Conservation (phyloP, 2,888 invertebrate genomes). For the Tubulanus polymorphus region DNA sequence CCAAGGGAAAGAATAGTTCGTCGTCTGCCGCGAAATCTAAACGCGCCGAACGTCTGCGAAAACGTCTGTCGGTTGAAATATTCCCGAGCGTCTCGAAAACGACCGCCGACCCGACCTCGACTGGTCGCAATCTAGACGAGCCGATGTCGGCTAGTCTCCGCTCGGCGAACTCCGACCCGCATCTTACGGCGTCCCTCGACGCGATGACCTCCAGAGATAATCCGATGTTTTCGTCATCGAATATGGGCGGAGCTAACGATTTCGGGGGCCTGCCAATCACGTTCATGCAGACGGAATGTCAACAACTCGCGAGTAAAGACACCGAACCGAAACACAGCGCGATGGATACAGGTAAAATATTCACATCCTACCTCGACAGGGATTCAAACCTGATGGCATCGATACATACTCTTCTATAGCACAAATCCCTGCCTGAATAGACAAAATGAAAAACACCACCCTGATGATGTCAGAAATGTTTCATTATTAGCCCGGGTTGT, state of each 20-base stretch:
- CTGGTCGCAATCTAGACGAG: conserved; percentile 19
- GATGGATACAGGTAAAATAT: conserved; percentile 36
- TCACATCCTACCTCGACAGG: too few species aligned
- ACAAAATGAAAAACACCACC: too few species aligned
- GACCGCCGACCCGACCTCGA: conserved; percentile 4
- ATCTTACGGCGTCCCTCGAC: conserved; percentile 26
- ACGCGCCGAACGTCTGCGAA: conserved; percentile 11
- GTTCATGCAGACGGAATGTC: conserved; percentile 31
- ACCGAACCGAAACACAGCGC: conserved; percentile 16
- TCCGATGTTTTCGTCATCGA: conserved; percentile 27
- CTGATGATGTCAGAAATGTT: too few species aligned
- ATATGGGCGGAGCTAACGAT: conserved; percentile 15
- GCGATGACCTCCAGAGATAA: conserved; percentile 26
- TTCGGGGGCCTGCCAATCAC: conserved; percentile 28
- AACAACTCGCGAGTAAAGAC: conserved; percentile 1
- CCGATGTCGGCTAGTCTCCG: conserved; percentile 15
- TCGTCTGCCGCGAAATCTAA: not conserved
- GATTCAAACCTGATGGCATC: too few species aligned
- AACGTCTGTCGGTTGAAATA: conserved; percentile 39
- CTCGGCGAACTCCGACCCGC: conserved; percentile 39
- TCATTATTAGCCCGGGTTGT: too few species aligned
- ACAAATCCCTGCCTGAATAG: too few species aligned
- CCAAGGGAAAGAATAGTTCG: not conserved
- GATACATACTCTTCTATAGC: too few species aligned
- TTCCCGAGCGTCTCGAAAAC: conserved; percentile 23